Conservation (phyloP, 2,888 invertebrate genomes). For the Eupsilia transversa region DNA sequence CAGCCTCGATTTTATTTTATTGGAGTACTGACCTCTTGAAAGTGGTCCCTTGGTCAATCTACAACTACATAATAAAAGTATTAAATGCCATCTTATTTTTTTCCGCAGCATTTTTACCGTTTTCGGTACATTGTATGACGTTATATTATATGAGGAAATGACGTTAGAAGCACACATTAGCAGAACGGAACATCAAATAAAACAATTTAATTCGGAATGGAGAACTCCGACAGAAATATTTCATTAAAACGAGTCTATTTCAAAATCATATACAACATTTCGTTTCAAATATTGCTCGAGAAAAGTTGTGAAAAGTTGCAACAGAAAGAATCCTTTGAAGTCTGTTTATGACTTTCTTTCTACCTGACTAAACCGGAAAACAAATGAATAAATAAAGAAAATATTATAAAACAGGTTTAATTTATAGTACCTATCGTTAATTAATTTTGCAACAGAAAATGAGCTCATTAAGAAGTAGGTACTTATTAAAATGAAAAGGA, state of each 20-base stretch:
- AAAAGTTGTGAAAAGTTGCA: conserved; percentile 41
- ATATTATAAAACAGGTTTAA: neutral
- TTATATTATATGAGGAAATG: neutral
- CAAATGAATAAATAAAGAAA: neutral
- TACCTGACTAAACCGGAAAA: neutral
- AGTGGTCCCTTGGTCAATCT: neutral
- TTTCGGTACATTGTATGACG: neutral
- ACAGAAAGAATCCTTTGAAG: conserved; percentile 46
- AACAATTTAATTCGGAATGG: conserved; percentile 27
- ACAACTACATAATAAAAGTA: neutral
- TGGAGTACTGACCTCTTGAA: neutral
- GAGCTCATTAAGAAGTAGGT: conserved; percentile 2
- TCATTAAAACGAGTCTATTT: conserved; percentile 44
- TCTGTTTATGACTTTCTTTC: conserved; percentile 22
- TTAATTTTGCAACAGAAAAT: neutral
- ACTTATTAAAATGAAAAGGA: neutral
- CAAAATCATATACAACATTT: conserved; percentile 22
- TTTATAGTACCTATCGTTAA: no score
- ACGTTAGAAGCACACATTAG: neutral
- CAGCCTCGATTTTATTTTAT: neutral
- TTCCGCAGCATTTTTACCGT: neutral
- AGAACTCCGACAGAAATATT: conserved; percentile 42
- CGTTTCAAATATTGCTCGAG: conserved; percentile 40
- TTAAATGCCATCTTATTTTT: neutral
- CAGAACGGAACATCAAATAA: neutral